Evolutionary conservation across 2,797 vertebrate species (phyloP), one percentile per base, ranked within the genome.

Genomic region (Diplodus sargus): DNA sequence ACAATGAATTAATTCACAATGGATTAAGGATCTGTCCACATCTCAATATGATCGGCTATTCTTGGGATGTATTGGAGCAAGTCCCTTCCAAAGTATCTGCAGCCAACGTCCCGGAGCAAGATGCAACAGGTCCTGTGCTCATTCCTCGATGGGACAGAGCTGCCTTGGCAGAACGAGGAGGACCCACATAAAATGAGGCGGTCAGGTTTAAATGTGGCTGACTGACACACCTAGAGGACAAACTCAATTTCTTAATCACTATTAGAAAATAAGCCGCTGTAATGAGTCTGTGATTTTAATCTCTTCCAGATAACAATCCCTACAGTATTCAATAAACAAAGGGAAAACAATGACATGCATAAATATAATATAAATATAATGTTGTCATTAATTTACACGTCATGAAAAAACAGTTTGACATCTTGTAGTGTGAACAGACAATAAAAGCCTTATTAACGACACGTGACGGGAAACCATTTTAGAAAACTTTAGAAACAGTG

Each of bases 331-430:
- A 4, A 48, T 42, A 1, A 59, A 54, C 47, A 71, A 51, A 47
- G 2, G 22, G 11, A 54, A 56, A 62, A 39, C 39, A 60, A 22
- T 51, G 5, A 28, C 52, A 60, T 75, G 70, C 59, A 66, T 39
- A 61, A 54, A 75, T 69, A n/a, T 17, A 51, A 43, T 57, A 25
- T 8, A 2, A 18, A 43, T 62, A 25, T 25, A 52, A 12, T 13
- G 23, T 28, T 62, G n/a, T 22, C n/a, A 56, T 51, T 39, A n/a
- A 61, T 39, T 30, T n/a, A 16, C 39, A 51, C 1, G 17, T 18
- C 3, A 7, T 22, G 10, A 64, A 56, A 47, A 63, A 34, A 62
- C 25, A 43, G 18, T 43, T 25, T 64, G 25, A 51, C 15, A 25
- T 34, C 14, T n/a, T n/a, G 39, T 28, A 25, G n/a, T 74, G 14